Percentiles rank a stretch among this genome's conserved stretches.
phyloP scores from a whole-genome alignment of 2,797 vertebrate species.

The Arrhamphus sclerolepis region DNA sequence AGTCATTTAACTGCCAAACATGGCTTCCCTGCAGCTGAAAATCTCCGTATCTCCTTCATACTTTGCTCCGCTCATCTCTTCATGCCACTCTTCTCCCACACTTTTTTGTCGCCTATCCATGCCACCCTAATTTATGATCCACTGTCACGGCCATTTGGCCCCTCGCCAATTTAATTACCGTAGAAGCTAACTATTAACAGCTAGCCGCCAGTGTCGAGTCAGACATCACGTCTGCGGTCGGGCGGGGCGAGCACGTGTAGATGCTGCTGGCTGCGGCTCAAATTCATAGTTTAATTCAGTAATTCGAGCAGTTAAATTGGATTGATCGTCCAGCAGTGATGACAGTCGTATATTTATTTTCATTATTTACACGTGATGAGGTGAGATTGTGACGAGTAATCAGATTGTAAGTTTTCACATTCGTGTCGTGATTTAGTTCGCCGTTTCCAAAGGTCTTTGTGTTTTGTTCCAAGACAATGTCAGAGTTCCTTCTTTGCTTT shows the following conservation, averaged over 20 bases:
- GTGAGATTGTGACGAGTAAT: conserved; percentile 8
- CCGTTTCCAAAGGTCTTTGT: neutral
- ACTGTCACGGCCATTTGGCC: conserved; percentile 62
- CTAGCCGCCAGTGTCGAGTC: conserved; percentile 56
- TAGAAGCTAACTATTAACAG: conserved; percentile 77
- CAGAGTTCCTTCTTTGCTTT: conserved; percentile 7
- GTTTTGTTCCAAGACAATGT: conserved; percentile 7
- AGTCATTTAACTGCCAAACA: conserved; percentile 12
- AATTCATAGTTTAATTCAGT: conserved; percentile 39
- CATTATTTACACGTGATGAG: neutral
- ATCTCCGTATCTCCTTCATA: conserved; percentile 14
- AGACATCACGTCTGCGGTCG: conserved; percentile 45
- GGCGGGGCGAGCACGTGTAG: conserved; percentile 43
- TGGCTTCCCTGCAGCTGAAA: conserved; percentile 31
- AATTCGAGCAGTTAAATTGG: conserved; percentile 22
- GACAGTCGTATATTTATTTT: neutral
- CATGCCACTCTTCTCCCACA: conserved; percentile 33
- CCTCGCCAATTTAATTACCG: conserved; percentile 78
- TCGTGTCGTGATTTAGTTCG: neutral
- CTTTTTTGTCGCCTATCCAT: conserved; percentile 37
- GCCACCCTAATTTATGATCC: conserved; percentile 52
- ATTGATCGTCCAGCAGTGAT: conserved; percentile 11
- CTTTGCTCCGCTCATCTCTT: conserved; percentile 30
- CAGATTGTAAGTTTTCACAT: neutral
- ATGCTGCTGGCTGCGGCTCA: conserved; percentile 36